A percentile compares a stretch with the other conserved stretches of the same genome.
phyloP scores from a whole-genome alignment of 2,113 vertebrate species.

The Mastomys coucha region DNA sequence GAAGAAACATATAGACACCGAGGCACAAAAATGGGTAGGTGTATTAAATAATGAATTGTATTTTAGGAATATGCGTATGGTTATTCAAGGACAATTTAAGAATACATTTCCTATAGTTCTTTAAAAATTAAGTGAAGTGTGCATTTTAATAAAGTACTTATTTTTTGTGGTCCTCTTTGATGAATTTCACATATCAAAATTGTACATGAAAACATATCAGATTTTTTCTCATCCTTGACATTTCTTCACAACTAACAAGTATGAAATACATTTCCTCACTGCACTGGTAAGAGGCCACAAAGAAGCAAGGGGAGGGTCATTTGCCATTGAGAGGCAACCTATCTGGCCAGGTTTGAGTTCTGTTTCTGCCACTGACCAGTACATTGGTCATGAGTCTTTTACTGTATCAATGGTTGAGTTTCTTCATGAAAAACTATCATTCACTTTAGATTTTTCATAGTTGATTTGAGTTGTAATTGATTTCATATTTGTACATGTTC shows the following conservation, averaged over 20 bases:
- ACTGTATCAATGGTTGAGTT: not conserved
- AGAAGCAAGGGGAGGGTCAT: not conserved
- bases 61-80: not conserved
- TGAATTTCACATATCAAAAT: conserved; percentile 1
- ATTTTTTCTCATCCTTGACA: not conserved
- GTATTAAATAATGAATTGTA: not conserved
- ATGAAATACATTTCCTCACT: not conserved
- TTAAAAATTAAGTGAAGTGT: not conserved
- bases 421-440: not conserved
- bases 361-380: not conserved
- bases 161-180: not conserved
- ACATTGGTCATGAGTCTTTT: not conserved
- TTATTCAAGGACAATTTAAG: not conserved
- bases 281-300: not conserved
- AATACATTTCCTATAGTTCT: not conserved
- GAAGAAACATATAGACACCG: too few relatives aligned
- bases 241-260: not conserved
- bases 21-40: not conserved
- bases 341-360: not conserved
- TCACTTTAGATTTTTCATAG: not conserved
- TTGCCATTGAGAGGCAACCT: not conserved
- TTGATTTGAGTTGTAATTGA: not conserved
- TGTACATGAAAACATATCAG: not conserved
- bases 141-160: not conserved
- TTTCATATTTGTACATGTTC: not conserved